Conservation (phyloP, 2,797 vertebrate genomes). For the Periophthalmus magnuspinnatus region DNA sequence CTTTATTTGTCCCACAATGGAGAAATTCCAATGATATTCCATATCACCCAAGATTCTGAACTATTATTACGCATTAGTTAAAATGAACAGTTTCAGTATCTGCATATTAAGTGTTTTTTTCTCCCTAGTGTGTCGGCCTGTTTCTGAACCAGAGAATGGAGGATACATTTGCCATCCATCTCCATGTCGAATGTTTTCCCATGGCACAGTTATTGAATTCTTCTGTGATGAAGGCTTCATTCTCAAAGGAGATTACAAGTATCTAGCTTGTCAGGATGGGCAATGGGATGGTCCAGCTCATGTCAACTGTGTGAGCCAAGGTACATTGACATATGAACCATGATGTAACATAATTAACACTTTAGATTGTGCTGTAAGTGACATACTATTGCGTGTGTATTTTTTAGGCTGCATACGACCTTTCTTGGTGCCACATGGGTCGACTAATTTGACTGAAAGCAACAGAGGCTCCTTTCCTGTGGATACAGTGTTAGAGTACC, state of each 20-base stretch:
- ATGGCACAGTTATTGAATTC: conserved; percentile 92
- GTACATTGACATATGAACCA: conserved; percentile 41
- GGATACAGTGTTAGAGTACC: conserved; percentile 74
- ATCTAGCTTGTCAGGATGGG: conserved; percentile 92
- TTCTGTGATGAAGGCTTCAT: conserved; percentile 90
- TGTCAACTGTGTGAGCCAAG: conserved; percentile 89
- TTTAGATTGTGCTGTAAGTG: neutral
- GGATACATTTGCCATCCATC: conserved; percentile 91
- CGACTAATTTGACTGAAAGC: conserved; percentile 66
- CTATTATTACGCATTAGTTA: neutral
- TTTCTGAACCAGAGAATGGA: conserved; percentile 90
- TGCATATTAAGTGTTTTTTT: neutral
- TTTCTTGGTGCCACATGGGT: conserved; percentile 64
- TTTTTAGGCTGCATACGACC: conserved; percentile 67
- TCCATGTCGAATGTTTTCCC: conserved; percentile 85
- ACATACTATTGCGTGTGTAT: neutral
- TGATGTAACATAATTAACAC: neutral
- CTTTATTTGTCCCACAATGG: no score
- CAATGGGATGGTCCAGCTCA: conserved; percentile 92
- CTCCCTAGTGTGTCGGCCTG: conserved; percentile 84
- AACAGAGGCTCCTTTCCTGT: conserved; percentile 72
- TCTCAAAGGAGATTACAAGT: conserved; percentile 92
- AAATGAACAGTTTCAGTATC: neutral
- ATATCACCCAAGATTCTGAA: neutral
- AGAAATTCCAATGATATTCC: neutral